Conservation (phyloP, 1,140 invertebrate genomes). For the Procambarus clarkii region DNA sequence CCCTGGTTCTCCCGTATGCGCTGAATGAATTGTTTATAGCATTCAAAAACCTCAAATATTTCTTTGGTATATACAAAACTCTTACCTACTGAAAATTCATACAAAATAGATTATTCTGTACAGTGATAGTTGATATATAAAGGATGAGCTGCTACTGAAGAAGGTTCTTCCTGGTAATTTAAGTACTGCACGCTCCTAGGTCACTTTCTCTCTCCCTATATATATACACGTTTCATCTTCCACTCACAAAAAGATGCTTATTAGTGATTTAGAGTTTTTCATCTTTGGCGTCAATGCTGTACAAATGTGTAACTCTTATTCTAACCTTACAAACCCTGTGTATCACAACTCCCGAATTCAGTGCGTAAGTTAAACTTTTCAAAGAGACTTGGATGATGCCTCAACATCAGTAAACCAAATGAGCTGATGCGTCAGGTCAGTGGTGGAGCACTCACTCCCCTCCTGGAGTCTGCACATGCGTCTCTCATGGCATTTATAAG, state of each 20-base stretch:
- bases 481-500: not conserved
- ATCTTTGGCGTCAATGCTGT: slow-evolving; percentile 47
- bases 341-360: not conserved
- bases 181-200: not conserved
- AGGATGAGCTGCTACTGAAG: slow-evolving; percentile 33
- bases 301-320: slow-evolving; percentile 2
- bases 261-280: not conserved
- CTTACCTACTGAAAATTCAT: slow-evolving; percentile 61
- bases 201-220: not conserved
- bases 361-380: not conserved
- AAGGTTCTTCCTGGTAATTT: not conserved
- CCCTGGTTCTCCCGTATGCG: not conserved
- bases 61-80: slow-evolving; percentile 53
- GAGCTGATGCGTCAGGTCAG: not conserved
- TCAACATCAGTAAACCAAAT: not conserved
- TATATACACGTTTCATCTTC: not conserved
- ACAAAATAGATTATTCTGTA: slow-evolving; percentile 66
- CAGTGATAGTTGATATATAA: slow-evolving; percentile 55
- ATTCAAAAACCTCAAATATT: slow-evolving; percentile 26
- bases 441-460: not conserved
- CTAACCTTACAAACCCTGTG: slow-evolving; percentile 54
- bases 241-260: not conserved
- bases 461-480: not conserved
- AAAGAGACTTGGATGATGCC: not conserved
- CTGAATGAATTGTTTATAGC: slow-evolving; percentile 6